These are phyloP conservation scores for Melanaphis sacchari DNA, from an alignment of 1,140 invertebrate genomes.

Conservation along the genomic window DNA sequence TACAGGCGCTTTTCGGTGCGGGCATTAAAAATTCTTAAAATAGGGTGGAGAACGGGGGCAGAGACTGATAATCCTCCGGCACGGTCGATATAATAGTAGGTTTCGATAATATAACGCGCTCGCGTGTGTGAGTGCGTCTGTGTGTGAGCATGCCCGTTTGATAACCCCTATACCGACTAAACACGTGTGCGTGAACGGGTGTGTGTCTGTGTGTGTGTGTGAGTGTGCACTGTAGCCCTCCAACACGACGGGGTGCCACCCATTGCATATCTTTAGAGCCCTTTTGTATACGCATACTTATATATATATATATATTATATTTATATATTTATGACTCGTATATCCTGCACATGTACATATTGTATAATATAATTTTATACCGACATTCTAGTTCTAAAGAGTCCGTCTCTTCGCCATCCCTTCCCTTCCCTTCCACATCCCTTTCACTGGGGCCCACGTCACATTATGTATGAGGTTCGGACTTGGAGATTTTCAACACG, in stretches of 20 bases:
- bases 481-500: neutral
- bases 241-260: constrained; percentile 45
- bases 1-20: neutral
- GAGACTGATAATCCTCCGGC: constrained; percentile 36
- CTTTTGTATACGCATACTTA: constrained; percentile 22
- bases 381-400: constrained; percentile 25
- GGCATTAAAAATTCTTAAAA: constrained; percentile 50
- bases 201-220: neutral
- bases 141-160: neutral
- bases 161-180: constrained; percentile 26
- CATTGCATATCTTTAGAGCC: constrained; percentile 51
- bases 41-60: neutral
- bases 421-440: neutral
- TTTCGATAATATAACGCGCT: neutral
- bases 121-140: neutral
- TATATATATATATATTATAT: neutral
- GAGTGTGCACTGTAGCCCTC: constrained; percentile 27
- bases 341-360: constrained; percentile 20
- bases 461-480: constrained; percentile 3
- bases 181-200: neutral
- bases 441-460: neutral
- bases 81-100: constrained; percentile 49
- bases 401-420: neutral
- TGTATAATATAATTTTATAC: constrained; percentile 37
- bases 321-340: neutral